These are phyloP conservation scores for Rhagoletis zephyria DNA, from an alignment of 1,140 invertebrate species.

Conservation along the genomic window DNA sequence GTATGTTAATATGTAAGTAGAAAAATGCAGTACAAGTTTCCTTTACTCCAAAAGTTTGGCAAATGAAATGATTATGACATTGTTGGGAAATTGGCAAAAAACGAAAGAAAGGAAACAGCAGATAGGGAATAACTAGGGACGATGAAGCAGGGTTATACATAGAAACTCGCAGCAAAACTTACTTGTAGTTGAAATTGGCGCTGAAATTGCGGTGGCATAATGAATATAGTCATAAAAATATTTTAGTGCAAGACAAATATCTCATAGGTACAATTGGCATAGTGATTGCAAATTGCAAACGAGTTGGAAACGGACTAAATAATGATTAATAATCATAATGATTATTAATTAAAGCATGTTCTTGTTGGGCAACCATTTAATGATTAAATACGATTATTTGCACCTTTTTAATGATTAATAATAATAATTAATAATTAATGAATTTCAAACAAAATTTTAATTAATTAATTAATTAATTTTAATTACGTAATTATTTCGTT, in stretches of 20 bases:
- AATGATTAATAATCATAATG: no score
- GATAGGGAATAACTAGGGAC: not conserved
- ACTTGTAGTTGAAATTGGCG: not conserved
- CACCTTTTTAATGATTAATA: no score
- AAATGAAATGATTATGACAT: conserved; percentile 47
- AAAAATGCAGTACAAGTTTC: not conserved
- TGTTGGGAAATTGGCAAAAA: conserved; percentile 12
- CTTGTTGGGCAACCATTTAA: no score
- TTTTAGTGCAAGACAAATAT: not conserved
- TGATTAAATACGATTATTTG: no score
- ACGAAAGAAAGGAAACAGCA: not conserved
- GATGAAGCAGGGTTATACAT: no score
- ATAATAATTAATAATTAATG: no score
- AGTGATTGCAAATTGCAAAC: not conserved
- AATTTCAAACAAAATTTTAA: no score
- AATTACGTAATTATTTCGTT: no score
- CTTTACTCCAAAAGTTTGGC: not conserved
- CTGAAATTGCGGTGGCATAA: conserved; percentile 13
- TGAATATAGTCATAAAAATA: conserved; percentile 35
- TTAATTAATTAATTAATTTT: no score
- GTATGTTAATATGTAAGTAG: not conserved
- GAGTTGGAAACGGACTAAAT: not conserved
- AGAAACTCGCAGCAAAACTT: not conserved
- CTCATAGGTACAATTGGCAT: not conserved
- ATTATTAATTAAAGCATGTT: no score